Conservation (phyloP, 2,113 vertebrate species). For the Choloepus hoffmanni region DNA sequence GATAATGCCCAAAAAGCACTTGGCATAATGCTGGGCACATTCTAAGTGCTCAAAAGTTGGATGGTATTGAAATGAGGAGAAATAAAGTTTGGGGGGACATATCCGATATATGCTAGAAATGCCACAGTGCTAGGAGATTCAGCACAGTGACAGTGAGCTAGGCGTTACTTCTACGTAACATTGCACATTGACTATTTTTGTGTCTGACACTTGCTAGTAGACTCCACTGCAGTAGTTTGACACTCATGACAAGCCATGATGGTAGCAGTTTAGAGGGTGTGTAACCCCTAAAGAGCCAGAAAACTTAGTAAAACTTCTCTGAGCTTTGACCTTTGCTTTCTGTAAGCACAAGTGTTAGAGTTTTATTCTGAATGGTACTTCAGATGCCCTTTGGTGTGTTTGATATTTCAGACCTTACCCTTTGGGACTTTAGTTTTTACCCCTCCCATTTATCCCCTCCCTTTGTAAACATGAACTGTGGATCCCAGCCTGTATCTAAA, state of each 20-base stretch:
- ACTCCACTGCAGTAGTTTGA: neutral
- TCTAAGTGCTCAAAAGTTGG: neutral
- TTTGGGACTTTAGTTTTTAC: slow-evolving; percentile 42
- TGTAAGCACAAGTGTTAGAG: slow-evolving; percentile 9
- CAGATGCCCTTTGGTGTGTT: slow-evolving; percentile 55
- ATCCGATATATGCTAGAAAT: neutral
- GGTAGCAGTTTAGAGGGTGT: neutral
- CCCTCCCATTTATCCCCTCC: slow-evolving; percentile 56
- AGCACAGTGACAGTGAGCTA: neutral
- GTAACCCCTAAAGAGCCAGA: neutral
- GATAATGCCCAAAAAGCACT: neutral
- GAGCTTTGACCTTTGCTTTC: slow-evolving; percentile 66
- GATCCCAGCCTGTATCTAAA: slow-evolving; percentile 49
- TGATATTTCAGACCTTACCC: slow-evolving; percentile 64
- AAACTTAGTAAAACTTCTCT: slow-evolving; percentile 9
- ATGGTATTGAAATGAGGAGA: neutral
- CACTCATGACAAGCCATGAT: neutral
- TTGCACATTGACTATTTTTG: neutral
- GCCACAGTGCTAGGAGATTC: neutral
- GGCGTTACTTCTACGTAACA: neutral
- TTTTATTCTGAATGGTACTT: slow-evolving; percentile 36
- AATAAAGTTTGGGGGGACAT: neutral
- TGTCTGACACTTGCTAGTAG: neutral
- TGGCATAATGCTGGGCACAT: neutral
- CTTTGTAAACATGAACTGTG: slow-evolving; percentile 74